Evolutionary conservation across 2,888 invertebrate genomes (phyloP), one percentile per base, ranked within the genome.

Genomic region (Leptura quadrifasciata): DNA sequence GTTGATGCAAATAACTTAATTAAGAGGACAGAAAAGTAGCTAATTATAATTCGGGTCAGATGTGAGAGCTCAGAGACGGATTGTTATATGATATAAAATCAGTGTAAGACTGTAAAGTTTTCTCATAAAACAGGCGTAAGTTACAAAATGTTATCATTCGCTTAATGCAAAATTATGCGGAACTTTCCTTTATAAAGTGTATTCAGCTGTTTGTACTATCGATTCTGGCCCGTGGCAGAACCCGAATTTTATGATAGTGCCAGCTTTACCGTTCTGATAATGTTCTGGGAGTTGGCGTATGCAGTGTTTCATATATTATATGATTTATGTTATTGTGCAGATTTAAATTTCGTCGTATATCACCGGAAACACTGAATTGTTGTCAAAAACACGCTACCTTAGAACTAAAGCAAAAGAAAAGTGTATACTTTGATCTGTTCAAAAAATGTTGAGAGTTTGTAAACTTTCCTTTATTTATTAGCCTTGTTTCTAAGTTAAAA

Each of bases 401-500:
- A 20, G 27, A 24, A 31, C 69, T 20, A 17, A 31, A 15, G 69
- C 21, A 70, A 58, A 58, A 18, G 54, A 35, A 68, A 55, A 21
- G 2, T 21, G 21, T 20, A 35, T 47, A 15, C 31, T 39, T 20
- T 4, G 35, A 17, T 17, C 63, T 18, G n/a, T 2, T n/a, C 3
- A 10, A 21, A 27, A 63, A 35, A 39, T 63, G 39, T 63, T 63
- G 39, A 63, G 39, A 39, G 18, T 63, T 63, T 63, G 63, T 9
- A 9, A 18, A 63, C 17, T 63, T 35, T 24, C 3, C 18, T 47
- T 77, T 74, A 79, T 77, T 71, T 73, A 77, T 75, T 24, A 65
- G 73, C 60, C 71, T 73, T 73, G 70, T 79, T 79, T 67, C 47
- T 55, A 65, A 78, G 61, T 76, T 76, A 52, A 75, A 76, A 76